Percentiles rank a stretch among this genome's conserved stretches.
phyloP scores from a whole-genome alignment of 2,113 vertebrate species.

The Vidua macroura region DNA sequence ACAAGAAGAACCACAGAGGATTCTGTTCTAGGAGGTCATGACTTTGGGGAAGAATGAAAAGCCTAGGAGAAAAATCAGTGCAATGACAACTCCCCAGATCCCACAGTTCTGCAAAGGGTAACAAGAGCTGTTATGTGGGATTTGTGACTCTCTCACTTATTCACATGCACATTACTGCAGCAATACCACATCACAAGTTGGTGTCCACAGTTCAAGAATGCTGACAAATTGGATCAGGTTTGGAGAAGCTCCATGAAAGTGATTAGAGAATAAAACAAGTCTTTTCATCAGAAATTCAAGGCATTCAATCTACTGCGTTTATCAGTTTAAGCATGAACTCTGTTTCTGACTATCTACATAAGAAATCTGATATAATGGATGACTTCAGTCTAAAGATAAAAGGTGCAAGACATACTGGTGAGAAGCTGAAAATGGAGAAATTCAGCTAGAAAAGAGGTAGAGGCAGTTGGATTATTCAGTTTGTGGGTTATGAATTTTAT shows the following conservation, averaged over 20 bases:
- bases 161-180: neutral
- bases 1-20: neutral
- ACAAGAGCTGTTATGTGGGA: neutral
- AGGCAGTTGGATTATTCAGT: neutral
- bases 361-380: slow-evolving; percentile 8
- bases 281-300: slow-evolving; percentile 16
- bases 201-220: neutral
- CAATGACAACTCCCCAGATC: neutral
- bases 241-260: neutral
- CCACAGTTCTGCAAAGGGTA: neutral
- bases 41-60: neutral
- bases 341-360: neutral
- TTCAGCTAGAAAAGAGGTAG: neutral
- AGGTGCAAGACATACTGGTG: neutral
- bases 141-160: neutral
- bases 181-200: neutral
- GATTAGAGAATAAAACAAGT: neutral
- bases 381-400: neutral
- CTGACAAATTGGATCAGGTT: neutral
- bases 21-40: neutral
- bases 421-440: neutral
- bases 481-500: neutral
- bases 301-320: neutral
- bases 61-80: neutral
- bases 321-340: neutral